A percentile compares a stretch with the other conserved stretches of the same genome.
phyloP scores from a whole-genome alignment of 2,888 invertebrate genomes.

The Amiota communis region DNA sequence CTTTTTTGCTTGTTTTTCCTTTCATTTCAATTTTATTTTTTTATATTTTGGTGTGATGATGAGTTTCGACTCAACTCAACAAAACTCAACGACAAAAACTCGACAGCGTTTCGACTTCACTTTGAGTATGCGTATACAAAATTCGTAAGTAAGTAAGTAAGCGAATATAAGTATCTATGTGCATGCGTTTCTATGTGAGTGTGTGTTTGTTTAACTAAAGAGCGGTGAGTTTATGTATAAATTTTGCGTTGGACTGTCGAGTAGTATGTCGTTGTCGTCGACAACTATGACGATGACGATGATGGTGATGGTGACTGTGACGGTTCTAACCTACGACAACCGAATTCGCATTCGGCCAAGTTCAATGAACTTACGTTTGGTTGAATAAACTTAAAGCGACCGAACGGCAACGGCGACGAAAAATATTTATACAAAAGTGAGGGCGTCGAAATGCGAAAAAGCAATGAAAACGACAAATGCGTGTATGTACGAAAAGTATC shows the following conservation, averaged over 20 bases:
- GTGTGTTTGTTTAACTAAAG: conserved; percentile 57
- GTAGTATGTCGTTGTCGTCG: conserved; percentile 9
- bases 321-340: conserved; percentile 65
- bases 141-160: conserved; percentile 41
- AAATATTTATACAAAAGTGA: background rate
- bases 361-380: conserved; percentile 68
- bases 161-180: conserved; percentile 14
- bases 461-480: conserved; percentile 47
- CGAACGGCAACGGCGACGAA: background rate
- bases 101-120: background rate
- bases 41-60: background rate
- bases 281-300: conserved; percentile 5
- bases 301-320: conserved; percentile 25
- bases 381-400: conserved; percentile 60
- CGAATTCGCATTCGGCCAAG: conserved; percentile 69
- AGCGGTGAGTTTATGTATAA: conserved; percentile 64
- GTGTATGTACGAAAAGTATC: conserved; percentile 32
- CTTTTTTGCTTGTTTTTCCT: too few relatives aligned
- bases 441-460: background rate
- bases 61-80: background rate
- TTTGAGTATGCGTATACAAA: conserved; percentile 21
- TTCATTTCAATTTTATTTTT: too few relatives aligned
- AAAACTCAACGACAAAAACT: too few relatives aligned
- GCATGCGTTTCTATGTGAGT: conserved; percentile 15
- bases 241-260: conserved; percentile 50